Conservation (phyloP, 2,797 vertebrate species). For the Pipistrellus pygmaeus region DNA sequence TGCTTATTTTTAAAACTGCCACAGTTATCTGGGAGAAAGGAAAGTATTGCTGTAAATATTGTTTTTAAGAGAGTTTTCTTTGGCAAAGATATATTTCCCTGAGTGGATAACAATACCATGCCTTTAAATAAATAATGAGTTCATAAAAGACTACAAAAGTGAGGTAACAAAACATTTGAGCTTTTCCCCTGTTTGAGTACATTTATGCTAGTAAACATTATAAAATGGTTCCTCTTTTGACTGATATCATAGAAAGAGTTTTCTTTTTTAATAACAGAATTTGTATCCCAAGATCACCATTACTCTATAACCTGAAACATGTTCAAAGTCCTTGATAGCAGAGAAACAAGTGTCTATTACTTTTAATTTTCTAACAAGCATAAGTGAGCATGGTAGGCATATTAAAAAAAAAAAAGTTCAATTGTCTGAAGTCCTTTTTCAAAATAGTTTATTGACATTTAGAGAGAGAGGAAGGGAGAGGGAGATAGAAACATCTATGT, state of each 20-base stretch:
- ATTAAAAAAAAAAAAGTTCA: not conserved
- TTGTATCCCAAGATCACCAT: not conserved
- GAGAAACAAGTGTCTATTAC: not conserved
- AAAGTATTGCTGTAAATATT: not conserved
- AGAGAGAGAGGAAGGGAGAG: too few relatives aligned
- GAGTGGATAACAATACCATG: not conserved
- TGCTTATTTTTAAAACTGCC: not conserved
- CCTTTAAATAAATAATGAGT: constrained; percentile 33
- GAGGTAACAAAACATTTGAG: not conserved
- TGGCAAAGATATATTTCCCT: not conserved
- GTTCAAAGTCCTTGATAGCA: not conserved
- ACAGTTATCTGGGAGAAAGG: not conserved
- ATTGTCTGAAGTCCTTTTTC: too few relatives aligned
- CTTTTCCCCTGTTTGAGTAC: not conserved
- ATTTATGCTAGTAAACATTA: not conserved
- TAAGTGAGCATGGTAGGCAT: not conserved
- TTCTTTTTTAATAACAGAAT: not conserved
- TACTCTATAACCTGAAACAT: not conserved
- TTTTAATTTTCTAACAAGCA: not conserved
- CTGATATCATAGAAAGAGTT: not conserved
- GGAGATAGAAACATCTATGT: too few relatives aligned
- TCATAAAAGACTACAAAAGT: constrained; percentile 4
- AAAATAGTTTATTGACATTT: too few relatives aligned
- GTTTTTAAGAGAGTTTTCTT: not conserved
- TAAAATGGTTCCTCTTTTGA: not conserved